phyloP scores from a whole-genome alignment of 2,113 vertebrate genomes.

The Apistogramma diplotaenia region DNA sequence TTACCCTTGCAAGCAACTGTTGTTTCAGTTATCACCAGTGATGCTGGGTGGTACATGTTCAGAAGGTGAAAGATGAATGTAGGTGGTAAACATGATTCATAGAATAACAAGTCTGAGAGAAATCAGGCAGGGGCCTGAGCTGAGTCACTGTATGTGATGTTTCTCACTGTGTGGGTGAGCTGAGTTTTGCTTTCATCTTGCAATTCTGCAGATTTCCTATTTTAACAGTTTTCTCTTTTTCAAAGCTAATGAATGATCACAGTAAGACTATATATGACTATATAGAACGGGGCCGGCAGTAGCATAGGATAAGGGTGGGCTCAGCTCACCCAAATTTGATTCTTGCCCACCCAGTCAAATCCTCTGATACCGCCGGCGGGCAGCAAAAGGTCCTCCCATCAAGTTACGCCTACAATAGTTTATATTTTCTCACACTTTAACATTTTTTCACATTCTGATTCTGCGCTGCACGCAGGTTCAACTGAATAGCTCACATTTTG shows the following conservation, averaged over 20 bases:
- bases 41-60: neutral
- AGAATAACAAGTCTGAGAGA: constrained; percentile 7
- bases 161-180: constrained; percentile 9
- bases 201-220: neutral
- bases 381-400: no score
- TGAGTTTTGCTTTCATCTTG: neutral
- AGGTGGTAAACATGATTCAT: constrained; percentile 25
- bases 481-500: no score
- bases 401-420: no score
- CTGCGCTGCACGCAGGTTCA: no score
- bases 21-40: neutral
- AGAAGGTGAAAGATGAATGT: neutral
- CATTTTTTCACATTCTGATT: no score
- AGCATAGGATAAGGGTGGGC: no score
- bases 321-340: no score
- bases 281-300: no score
- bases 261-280: no score
- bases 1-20: neutral
- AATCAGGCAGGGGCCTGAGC: neutral
- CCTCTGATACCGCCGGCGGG: no score
- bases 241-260: neutral
- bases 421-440: no score
- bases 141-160: neutral
- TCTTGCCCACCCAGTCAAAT: no score
- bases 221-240: neutral